Base-by-base conservation (phyloP, 2,888 invertebrate species). In the Macrophya annulata region DNA sequence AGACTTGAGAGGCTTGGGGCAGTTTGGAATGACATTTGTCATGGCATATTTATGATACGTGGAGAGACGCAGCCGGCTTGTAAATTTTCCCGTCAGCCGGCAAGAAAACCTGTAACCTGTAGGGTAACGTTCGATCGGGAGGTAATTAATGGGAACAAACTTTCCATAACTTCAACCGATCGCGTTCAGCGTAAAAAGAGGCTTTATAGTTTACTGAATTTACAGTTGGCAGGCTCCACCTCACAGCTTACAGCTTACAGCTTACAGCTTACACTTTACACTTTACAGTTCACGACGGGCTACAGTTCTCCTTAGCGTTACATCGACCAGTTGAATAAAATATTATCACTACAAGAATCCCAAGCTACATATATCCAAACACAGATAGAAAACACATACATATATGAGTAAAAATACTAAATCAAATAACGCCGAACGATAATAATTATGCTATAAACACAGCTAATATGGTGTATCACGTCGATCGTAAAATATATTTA, bases 21-120 rank as follows among this genome's bases (percentile, higher is more conserved):
- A 37, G 25, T 81, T 59, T 31, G 76, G 84, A 85, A 85, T 77
- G 76, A 77, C 84, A 85, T 85, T 85, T 85, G 84, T 85, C 84
- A 85, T 85, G 84, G 84, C 84, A 85, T 85, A 85, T 85, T 85
- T 85, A 85, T 85, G 84, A 85, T 77, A 59, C 65, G 76, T 62
- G 17, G 37, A 62, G 84, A 76, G 43, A 76, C 77, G 77, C 43
- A 51, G 76, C 77, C 77, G 76, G 84, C 77, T 77, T 85, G 84
- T 85, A 85, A 85, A 85, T 85, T 85, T 55, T 74, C 43, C 81
- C 83, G 68, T 83, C 68, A 31, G 68, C n/a, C n/a, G 4, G 62
- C 65, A 77, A 77, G 84, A 48, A 85, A 85, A 85, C 84, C 77
- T 77, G 77, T 77, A 77, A 25, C 31, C 17, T 43, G 40, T 81